Evolutionary conservation across 1,140 invertebrate genomes (phyloP).

Genomic region (Zaprionus taronus): DNA sequence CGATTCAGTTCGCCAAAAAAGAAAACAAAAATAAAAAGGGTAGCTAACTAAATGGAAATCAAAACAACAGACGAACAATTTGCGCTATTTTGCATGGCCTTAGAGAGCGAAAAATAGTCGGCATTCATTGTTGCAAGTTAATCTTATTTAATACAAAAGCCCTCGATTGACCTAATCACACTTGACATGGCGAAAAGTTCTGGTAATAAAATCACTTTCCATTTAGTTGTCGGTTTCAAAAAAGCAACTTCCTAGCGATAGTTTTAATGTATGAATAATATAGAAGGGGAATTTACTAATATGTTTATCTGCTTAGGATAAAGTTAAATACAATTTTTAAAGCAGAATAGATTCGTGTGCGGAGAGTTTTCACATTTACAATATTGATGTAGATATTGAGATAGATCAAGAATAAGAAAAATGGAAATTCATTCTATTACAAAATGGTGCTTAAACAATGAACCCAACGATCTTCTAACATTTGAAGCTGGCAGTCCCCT

Average conservation of each 20-base stretch:
- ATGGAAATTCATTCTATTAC: not conserved
- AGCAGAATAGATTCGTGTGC: no score
- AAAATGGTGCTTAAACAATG: not conserved
- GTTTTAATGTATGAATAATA: no score
- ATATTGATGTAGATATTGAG: not conserved
- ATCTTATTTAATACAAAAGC: conserved; percentile 63
- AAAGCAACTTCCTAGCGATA: no score
- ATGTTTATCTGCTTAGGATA: no score
- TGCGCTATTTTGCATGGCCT: conserved; percentile 55
- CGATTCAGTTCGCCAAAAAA: conserved; percentile 13
- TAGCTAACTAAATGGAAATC: conserved; percentile 54
- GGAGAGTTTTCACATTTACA: not conserved
- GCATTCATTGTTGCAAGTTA: conserved; percentile 52
- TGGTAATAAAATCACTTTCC: not conserved
- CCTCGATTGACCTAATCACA: conserved; percentile 17
- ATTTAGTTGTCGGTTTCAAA: not conserved
- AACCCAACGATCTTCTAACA: not conserved
- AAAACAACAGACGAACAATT: conserved; percentile 43
- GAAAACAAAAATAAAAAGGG: conserved; percentile 15
- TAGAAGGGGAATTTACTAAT: no score
- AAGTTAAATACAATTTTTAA: no score
- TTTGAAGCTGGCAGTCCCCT: not conserved
- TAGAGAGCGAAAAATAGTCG: conserved; percentile 30
- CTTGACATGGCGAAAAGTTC: not conserved
- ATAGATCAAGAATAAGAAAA: not conserved